Conservation (phyloP, 2,888 invertebrate species). For the Agriopis marginaria region DNA sequence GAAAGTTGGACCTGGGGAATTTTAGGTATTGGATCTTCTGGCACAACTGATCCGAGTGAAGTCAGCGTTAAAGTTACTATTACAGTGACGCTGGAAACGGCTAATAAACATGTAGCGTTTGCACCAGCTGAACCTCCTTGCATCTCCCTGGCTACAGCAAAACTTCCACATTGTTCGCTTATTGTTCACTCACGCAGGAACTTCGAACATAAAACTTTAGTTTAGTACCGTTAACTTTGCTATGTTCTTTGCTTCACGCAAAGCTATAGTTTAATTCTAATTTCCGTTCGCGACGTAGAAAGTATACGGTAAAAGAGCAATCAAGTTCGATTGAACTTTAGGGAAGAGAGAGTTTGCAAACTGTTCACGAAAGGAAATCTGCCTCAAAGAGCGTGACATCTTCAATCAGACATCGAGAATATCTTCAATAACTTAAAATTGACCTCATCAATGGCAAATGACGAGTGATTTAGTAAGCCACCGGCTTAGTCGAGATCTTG, state of each 20-base stretch:
- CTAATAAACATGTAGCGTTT: slow-evolving; percentile 53
- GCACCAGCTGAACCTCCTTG: slow-evolving; percentile 53
- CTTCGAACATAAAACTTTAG: slow-evolving; percentile 70
- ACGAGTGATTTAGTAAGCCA: slow-evolving; percentile 72
- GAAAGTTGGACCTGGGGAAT: too few species aligned
- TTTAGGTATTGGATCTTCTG: not conserved
- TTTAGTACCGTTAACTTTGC: slow-evolving; percentile 58
- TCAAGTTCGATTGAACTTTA: slow-evolving; percentile 27
- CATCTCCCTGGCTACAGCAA: slow-evolving; percentile 52
- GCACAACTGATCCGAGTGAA: not conserved
- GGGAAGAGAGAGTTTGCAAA: slow-evolving; percentile 34
- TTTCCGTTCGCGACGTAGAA: slow-evolving; percentile 14
- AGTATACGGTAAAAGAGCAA: slow-evolving; percentile 20
- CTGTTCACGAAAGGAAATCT: slow-evolving; percentile 44
- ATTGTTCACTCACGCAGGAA: slow-evolving; percentile 65
- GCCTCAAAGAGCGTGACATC: slow-evolving; percentile 40
- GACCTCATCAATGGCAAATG: slow-evolving; percentile 71
- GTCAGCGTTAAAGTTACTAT: slow-evolving; percentile 13
- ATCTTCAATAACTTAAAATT: slow-evolving; percentile 66
- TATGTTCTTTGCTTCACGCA: slow-evolving; percentile 54
- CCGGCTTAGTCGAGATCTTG: slow-evolving; percentile 64
- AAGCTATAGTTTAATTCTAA: slow-evolving; percentile 42
- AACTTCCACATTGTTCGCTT: slow-evolving; percentile 66
- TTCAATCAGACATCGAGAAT: slow-evolving; percentile 52
- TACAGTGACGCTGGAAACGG: slow-evolving; percentile 48